Evolutionary conservation across 2,113 vertebrate genomes (phyloP).

Genomic region (Gopherus flavomarginatus): DNA sequence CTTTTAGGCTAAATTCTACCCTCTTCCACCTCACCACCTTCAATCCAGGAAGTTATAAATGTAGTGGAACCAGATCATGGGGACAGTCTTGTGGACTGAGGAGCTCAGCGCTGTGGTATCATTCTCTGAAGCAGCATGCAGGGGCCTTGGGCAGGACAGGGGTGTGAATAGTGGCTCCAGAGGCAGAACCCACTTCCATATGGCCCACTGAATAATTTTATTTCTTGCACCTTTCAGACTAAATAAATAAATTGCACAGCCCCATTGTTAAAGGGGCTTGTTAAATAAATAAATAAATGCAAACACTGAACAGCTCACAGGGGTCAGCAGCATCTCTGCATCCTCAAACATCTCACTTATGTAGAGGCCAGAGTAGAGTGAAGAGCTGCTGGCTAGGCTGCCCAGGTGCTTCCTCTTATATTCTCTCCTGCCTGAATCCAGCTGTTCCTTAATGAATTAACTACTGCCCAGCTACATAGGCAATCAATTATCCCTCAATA

Average conservation of each 20-base stretch:
- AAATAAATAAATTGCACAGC: background rate
- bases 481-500: too few relatives aligned
- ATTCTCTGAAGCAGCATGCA: accelerated
- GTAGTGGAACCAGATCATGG: background rate
- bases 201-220: accelerated
- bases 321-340: conserved; percentile 11
- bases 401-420: too few relatives aligned
- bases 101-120: accelerated
- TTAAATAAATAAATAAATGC: conserved; percentile 21
- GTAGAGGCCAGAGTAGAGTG: background rate
- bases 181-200: accelerated
- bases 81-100: background rate
- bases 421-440: too few relatives aligned
- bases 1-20: background rate
- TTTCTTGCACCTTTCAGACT: background rate
- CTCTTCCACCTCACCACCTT: background rate
- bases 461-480: too few relatives aligned
- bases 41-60: background rate
- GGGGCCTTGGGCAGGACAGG: background rate
- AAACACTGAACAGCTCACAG: background rate
- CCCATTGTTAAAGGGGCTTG: background rate
- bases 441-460: too few relatives aligned
- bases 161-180: accelerated
- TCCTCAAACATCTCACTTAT: background rate
- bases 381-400: background rate